Evolutionary conservation across 2,888 invertebrate species (phyloP).

Genomic region (Leistus spinibarbis): DNA sequence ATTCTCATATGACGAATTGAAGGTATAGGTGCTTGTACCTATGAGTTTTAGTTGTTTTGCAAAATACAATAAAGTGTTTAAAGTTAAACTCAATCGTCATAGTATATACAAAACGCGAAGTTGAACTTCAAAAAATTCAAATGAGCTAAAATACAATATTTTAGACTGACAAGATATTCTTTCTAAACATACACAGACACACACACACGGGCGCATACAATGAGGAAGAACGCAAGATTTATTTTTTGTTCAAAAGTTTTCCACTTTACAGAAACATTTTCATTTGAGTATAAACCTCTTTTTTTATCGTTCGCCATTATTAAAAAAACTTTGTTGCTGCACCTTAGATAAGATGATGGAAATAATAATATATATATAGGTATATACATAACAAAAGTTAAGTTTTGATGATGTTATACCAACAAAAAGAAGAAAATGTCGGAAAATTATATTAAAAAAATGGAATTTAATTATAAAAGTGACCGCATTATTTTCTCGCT

Average conservation of each 20-base stretch:
- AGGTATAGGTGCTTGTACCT: no score
- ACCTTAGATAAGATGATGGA: slow-evolving; percentile 37
- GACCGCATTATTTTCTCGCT: neutral
- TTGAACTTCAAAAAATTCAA: neutral
- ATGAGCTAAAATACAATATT: neutral
- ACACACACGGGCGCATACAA: neutral
- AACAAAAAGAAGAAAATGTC: neutral
- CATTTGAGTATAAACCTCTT: slow-evolving; percentile 52
- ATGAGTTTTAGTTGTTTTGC: no score
- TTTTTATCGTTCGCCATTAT: slow-evolving; percentile 53
- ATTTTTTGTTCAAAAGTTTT: slow-evolving; percentile 51
- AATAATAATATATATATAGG: slow-evolving; percentile 31
- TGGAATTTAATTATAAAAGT: neutral
- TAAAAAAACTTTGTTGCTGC: slow-evolving; percentile 51
- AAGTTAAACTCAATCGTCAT: no score
- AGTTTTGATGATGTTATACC: neutral
- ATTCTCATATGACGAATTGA: no score
- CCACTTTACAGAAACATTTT: slow-evolving; percentile 52
- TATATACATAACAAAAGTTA: slow-evolving; percentile 20
- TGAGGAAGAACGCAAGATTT: slow-evolving; percentile 19
- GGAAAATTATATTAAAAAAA: neutral
- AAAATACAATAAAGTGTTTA: no score
- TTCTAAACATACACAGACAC: neutral
- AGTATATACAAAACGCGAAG: no score
- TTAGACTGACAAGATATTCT: neutral